Conservation (phyloP, 2,888 invertebrate species). For the Tetragonisca angustula region DNA sequence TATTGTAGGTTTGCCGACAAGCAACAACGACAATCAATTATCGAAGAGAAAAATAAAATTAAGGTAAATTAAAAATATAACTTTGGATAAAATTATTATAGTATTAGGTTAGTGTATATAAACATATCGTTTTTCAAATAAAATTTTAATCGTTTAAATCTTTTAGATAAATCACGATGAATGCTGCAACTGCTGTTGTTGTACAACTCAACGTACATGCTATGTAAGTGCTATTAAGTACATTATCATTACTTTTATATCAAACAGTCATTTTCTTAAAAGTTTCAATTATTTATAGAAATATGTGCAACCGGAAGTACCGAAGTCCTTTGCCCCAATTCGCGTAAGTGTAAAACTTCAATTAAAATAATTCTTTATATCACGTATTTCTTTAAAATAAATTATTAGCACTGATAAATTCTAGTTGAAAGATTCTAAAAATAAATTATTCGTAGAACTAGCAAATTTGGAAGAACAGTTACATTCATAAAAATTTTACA, state of each 20-base stretch:
- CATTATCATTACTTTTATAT: neutral
- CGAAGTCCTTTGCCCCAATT: slow-evolving; percentile 84
- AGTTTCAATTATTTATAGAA: slow-evolving; percentile 65
- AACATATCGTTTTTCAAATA: neutral
- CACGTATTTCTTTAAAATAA: neutral
- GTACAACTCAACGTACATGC: slow-evolving; percentile 68
- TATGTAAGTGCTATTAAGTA: slow-evolving; percentile 66
- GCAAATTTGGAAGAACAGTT: too few relatives aligned
- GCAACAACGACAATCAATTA: slow-evolving; percentile 65
- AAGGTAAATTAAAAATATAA: slow-evolving; percentile 67
- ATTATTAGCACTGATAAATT: too few relatives aligned
- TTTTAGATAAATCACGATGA: slow-evolving; percentile 77
- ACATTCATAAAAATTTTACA: too few relatives aligned
- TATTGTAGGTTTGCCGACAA: slow-evolving; percentile 42
- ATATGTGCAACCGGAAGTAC: slow-evolving; percentile 79
- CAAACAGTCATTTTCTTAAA: neutral
- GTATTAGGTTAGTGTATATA: neutral
- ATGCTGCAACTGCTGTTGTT: slow-evolving; percentile 80
- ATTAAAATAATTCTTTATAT: neutral
- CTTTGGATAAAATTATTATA: neutral
- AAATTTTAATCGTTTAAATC: neutral
- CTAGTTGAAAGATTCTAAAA: too few relatives aligned
- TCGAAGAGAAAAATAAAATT: slow-evolving; percentile 77
- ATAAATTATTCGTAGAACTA: too few relatives aligned
- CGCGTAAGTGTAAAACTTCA: slow-evolving; percentile 48